A percentile compares a stretch with the other conserved stretches of the same genome.
phyloP scores from a whole-genome alignment of 2,113 vertebrate species.

The Chionodraco myersi region DNA sequence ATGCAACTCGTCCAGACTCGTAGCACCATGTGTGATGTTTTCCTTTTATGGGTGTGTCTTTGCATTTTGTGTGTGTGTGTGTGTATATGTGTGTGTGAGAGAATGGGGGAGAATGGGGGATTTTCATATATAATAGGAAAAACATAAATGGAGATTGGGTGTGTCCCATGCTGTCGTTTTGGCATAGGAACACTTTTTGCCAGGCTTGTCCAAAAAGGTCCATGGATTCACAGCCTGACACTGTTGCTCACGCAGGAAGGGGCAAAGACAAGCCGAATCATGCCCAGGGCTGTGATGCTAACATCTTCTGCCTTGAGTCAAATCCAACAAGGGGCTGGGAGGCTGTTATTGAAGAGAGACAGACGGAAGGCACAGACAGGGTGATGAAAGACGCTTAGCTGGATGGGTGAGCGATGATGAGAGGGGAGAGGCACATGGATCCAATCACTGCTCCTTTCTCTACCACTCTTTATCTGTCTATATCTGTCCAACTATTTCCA shows the following conservation, averaged over 20 bases:
- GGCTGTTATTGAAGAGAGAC: slow-evolving; percentile 54
- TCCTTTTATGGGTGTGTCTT: slow-evolving; percentile 25
- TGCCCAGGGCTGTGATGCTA: slow-evolving; percentile 41
- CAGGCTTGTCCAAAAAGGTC: slow-evolving; percentile 19
- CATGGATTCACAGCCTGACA: slow-evolving; percentile 37
- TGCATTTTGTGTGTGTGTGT: neutral
- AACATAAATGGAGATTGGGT: neutral
- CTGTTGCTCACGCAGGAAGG: slow-evolving; percentile 37
- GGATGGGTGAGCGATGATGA: slow-evolving; percentile 60
- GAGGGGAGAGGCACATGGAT: slow-evolving; percentile 51
- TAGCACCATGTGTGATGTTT: too few species aligned
- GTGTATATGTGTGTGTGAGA: neutral
- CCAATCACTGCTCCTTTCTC: slow-evolving; percentile 50
- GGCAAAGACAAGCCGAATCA: slow-evolving; percentile 47
- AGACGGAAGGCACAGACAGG: slow-evolving; percentile 49
- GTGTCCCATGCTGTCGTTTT: neutral
- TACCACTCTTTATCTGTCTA: slow-evolving; percentile 30
- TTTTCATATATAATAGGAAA: neutral
- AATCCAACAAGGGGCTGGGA: slow-evolving; percentile 31
- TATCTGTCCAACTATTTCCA: slow-evolving; percentile 23
- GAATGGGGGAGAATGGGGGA: neutral
- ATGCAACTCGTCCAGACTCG: too few species aligned
- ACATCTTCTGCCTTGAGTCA: slow-evolving; percentile 45
- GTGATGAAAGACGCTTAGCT: slow-evolving; percentile 71
- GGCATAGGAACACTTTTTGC: neutral